Evolutionary conservation across 1,140 invertebrate species (phyloP), one percentile per base, ranked within the genome.

Genomic region (Platyura marginata): DNA sequence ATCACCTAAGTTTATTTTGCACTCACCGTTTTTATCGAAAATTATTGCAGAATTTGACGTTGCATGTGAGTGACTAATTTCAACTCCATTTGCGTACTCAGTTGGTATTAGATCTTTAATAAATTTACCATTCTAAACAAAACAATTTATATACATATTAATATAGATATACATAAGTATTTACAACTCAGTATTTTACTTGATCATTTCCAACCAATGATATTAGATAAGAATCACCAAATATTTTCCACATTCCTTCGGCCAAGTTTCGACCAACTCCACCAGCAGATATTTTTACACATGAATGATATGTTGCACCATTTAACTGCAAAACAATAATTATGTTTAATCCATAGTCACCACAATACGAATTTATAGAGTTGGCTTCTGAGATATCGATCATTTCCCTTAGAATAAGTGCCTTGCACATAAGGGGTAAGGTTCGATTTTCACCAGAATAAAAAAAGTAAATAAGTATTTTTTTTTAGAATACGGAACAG

Each of bases 251-350:
- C 8, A 96, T 62, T 36, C 81, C 81, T 48, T 92, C 86, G 0
- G 85, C 82, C n/a, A 95, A 68, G 54, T 96, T 97, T 23, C 90
- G 69, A 0, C 74, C 92, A 0, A 97, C 93, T 10, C 92, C 91
- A 3, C 91, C 92, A 11, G 71, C 74, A 33, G 69, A 70, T 44
- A 71, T 66, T n/a, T 65, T 62, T 35, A 77, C 72, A 42, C 62
- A 59, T 9, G 78, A 76, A 1, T 55, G 52, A 50, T 87, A 75
- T n/a, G 82, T 89, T 46, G 78, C 70, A 3, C 86, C 85, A 56
- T 89, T 77, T 25, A 79, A 50, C 75, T 84, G 62, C 19, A 72
- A 68, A 33, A 55, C 52, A 2, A 51, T 47, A 3, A 54, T 40
- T 42, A 48, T 38, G 11, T 44, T 53, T 5, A 58, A 47, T n/a